phyloP scores from a whole-genome alignment of 2,113 vertebrate genomes.

The Poeciliopsis turrubarensis region DNA sequence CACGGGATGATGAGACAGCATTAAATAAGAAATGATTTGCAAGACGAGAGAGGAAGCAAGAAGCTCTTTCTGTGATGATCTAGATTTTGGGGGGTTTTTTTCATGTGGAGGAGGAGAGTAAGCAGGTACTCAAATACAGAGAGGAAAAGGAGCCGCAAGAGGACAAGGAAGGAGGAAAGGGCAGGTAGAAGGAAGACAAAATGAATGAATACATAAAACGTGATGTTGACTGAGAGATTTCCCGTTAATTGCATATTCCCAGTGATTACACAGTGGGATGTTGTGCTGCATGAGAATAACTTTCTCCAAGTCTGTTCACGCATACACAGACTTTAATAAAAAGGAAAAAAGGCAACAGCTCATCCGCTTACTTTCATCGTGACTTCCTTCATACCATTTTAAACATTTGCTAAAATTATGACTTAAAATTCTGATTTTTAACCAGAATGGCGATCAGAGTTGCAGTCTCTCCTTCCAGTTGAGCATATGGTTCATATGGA shows the following conservation, averaged over 20 bases:
- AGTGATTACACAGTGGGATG: slow-evolving; percentile 55
- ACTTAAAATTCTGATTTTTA: background rate
- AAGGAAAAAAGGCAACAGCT: too few relatives aligned
- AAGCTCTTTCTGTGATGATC: slow-evolving; percentile 41
- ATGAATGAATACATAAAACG: slow-evolving; percentile 47
- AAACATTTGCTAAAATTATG: background rate
- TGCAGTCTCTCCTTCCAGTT: background rate
- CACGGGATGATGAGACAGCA: slow-evolving; percentile 47
- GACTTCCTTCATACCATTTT: too few relatives aligned
- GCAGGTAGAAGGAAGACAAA: slow-evolving; percentile 38
- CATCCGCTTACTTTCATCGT: background rate
- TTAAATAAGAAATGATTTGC: slow-evolving; percentile 63
- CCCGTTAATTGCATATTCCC: slow-evolving; percentile 67
- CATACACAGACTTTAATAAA: background rate
- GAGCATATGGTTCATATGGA: background rate
- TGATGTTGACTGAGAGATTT: slow-evolving; percentile 65
- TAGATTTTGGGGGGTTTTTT: slow-evolving; percentile 27
- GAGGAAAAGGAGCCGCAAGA: slow-evolving; percentile 33
- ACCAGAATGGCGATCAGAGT: background rate
- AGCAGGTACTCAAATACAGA: slow-evolving; percentile 51
- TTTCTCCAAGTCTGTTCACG: slow-evolving; percentile 20
- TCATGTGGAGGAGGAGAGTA: slow-evolving; percentile 23
- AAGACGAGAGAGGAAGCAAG: slow-evolving; percentile 33
- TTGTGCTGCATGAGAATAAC: slow-evolving; percentile 58
- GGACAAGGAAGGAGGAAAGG: slow-evolving; percentile 24